phyloP scores from a whole-genome alignment of 2,797 vertebrate species.

The Streptopelia turtur region DNA sequence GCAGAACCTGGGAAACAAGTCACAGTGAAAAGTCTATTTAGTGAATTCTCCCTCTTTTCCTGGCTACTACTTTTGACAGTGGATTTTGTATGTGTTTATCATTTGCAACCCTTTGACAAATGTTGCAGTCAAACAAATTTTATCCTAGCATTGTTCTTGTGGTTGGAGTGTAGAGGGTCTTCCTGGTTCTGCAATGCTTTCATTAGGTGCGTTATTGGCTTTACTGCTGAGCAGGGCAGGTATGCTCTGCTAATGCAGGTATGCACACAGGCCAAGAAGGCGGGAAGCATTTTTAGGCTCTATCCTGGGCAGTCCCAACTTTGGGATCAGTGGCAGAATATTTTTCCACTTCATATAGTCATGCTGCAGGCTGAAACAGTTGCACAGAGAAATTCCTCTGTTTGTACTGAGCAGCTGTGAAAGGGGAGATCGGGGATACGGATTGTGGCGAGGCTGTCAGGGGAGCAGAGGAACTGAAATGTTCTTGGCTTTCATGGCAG shows the following conservation, averaged over 20 bases:
- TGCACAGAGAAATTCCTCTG: background rate
- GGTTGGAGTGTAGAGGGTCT: background rate
- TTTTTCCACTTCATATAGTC: background rate
- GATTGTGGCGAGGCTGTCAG: background rate
- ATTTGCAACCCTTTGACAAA: slow-evolving; percentile 35
- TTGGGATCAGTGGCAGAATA: background rate
- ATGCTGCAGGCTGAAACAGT: background rate
- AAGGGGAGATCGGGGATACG: background rate
- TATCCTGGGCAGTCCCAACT: background rate
- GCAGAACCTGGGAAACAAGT: slow-evolving; percentile 12
- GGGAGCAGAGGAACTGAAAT: background rate
- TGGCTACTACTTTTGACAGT: background rate
- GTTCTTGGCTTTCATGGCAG: background rate
- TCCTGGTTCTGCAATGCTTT: background rate
- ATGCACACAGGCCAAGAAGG: background rate
- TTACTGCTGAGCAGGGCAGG: background rate
- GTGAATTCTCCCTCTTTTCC: slow-evolving; percentile 2
- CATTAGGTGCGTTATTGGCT: background rate
- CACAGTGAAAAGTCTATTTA: background rate
- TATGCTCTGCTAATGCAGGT: background rate
- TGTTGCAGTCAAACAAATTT: slow-evolving; percentile 1
- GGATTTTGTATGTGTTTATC: slow-evolving; percentile 19
- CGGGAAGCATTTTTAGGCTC: background rate
- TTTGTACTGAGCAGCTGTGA: background rate
- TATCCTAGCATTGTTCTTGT: background rate